Evolutionary conservation across 2,113 vertebrate genomes (phyloP).

Genomic region (Alethe diademata): DNA sequence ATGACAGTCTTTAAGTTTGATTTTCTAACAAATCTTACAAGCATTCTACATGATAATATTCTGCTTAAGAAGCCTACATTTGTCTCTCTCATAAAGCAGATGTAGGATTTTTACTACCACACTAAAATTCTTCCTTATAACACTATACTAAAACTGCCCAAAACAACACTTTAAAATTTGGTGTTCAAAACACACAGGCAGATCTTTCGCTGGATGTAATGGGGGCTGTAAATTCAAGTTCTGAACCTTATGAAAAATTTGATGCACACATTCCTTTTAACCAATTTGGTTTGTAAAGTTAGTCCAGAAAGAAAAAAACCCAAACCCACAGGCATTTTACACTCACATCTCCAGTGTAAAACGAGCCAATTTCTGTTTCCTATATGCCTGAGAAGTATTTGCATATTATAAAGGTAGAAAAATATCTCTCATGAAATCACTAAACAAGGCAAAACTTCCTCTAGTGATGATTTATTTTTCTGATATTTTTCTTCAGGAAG

Average conservation of each 20-base stretch:
- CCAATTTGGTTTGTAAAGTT: background rate
- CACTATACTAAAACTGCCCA: background rate
- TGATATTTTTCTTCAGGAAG: background rate
- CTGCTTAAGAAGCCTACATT: slow-evolving; percentile 1
- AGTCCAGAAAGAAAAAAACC: background rate
- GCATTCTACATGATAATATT: background rate
- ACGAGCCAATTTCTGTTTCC: background rate
- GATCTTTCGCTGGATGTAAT: background rate
- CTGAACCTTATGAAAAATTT: background rate
- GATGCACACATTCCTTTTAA: background rate
- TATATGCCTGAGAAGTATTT: background rate
- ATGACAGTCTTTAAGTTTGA: background rate
- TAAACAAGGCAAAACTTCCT: background rate
- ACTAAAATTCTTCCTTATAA: slow-evolving; percentile 47
- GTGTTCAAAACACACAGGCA: background rate
- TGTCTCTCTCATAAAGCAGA: slow-evolving; percentile 15
- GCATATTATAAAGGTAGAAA: background rate
- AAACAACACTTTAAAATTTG: background rate
- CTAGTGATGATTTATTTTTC: background rate
- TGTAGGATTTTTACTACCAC: slow-evolving; percentile 19
- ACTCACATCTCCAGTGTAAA: background rate
- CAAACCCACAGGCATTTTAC: background rate
- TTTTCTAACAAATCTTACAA: background rate
- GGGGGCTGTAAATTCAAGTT: background rate
- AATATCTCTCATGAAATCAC: background rate